Conservation (phyloP, 2,888 invertebrate genomes). For the Bombyx huttoni region DNA sequence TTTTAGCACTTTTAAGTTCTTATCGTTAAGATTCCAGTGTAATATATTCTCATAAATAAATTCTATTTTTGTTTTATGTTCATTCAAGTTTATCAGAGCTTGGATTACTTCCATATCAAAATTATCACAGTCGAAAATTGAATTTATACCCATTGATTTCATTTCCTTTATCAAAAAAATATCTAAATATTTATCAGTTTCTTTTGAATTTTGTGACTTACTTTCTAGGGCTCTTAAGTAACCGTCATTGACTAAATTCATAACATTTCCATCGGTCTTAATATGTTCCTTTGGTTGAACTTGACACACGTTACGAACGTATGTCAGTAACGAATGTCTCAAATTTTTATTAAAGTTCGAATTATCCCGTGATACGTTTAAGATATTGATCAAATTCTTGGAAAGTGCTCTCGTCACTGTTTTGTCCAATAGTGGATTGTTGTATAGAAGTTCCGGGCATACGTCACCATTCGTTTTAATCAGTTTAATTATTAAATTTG, state of each 20-base stretch:
- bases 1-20: conserved; percentile 25
- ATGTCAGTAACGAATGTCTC: conserved; percentile 35
- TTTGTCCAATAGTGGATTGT: conserved; percentile 46
- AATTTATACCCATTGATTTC: conserved; percentile 26
- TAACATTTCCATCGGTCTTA: conserved; percentile 31
- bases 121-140: conserved; percentile 19
- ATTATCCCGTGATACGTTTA: conserved; percentile 32
- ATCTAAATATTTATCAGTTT: conserved; percentile 30
- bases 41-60: conserved; percentile 26
- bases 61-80: conserved; percentile 16
- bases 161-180: conserved; percentile 38
- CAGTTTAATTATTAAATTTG: conserved; percentile 40
- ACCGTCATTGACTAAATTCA: conserved; percentile 25
- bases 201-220: conserved; percentile 6
- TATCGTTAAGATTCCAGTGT: conserved; percentile 21
- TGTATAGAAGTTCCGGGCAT: conserved; percentile 37
- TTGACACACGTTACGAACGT: conserved; percentile 43
- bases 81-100: conserved; percentile 44
- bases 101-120: conserved; percentile 41
- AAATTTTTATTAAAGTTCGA: conserved; percentile 35
- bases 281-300: conserved; percentile 35
- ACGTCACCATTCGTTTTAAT: conserved; percentile 31
- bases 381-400: conserved; percentile 46
- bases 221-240: conserved; percentile 24
- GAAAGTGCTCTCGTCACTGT: conserved; percentile 41